phyloP scores from a whole-genome alignment of 2,888 invertebrate genomes.

The Andrena flavipes region DNA sequence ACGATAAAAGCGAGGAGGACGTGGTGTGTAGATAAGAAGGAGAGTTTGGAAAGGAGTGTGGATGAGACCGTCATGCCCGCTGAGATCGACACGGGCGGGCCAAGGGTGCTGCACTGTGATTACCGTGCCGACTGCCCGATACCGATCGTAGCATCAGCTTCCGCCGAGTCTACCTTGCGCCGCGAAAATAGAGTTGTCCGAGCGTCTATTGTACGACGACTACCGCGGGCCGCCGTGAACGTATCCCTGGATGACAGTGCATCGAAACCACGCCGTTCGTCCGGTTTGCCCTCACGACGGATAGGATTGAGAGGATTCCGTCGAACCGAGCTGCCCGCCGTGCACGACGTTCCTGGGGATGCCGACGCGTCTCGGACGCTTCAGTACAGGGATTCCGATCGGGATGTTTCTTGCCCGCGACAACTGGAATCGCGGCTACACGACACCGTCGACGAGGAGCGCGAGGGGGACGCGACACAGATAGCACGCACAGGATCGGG shows the following conservation, averaged over 20 bases:
- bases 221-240: slow-evolving; percentile 27
- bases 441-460: slow-evolving; percentile 4
- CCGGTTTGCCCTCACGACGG: slow-evolving; percentile 19
- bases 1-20: slow-evolving; percentile 26
- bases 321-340: slow-evolving; percentile 21
- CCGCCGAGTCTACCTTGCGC: slow-evolving; percentile 38
- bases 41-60: slow-evolving; percentile 69
- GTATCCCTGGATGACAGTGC: slow-evolving; percentile 7
- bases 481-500: slow-evolving; percentile 1
- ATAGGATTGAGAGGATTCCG: slow-evolving; percentile 15
- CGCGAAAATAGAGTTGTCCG: slow-evolving; percentile 34
- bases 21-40: slow-evolving; percentile 55
- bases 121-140: slow-evolving; percentile 78
- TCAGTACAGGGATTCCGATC: background rate
- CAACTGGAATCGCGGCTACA: slow-evolving; percentile 55
- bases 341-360: slow-evolving; percentile 8
- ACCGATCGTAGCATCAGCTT: slow-evolving; percentile 63
- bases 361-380: background rate
- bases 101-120: slow-evolving; percentile 82
- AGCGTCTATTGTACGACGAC: slow-evolving; percentile 17
- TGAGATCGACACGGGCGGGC: slow-evolving; percentile 82
- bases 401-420: background rate
- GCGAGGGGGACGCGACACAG: background rate
- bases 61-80: slow-evolving; percentile 83
- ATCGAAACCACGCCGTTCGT: slow-evolving; percentile 24